Conservation (phyloP, 2,888 invertebrate species). For the Caradrina kadenii region DNA sequence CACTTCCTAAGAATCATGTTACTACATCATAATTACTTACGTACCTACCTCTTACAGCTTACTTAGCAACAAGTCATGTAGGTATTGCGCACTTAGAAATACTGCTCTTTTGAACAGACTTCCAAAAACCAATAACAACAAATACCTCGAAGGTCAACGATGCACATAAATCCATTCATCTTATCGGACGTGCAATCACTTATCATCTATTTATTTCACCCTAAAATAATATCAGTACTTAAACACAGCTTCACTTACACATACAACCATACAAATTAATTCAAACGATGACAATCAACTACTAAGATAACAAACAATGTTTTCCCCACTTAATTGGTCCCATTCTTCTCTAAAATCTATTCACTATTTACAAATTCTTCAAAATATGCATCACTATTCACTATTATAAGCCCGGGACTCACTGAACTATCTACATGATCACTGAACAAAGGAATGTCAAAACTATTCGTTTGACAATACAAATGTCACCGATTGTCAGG, state of each 20-base stretch:
- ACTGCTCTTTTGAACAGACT: not conserved
- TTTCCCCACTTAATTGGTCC: slow-evolving; percentile 42
- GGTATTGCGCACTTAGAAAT: not conserved
- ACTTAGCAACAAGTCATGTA: not conserved
- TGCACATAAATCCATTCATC: not conserved
- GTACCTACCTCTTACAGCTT: not conserved
- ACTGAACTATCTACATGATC: slow-evolving; percentile 46
- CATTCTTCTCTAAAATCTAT: slow-evolving; percentile 46
- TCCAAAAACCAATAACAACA: not conserved
- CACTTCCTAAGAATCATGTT: slow-evolving; percentile 18
- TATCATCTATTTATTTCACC: not conserved
- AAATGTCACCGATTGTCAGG: slow-evolving; percentile 60
- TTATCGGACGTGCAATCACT: not conserved
- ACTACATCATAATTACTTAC: slow-evolving; percentile 11
- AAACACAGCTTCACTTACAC: slow-evolving; percentile 20
- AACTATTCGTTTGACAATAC: slow-evolving; percentile 64
- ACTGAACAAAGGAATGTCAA: slow-evolving; percentile 63
- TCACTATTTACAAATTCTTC: slow-evolving; percentile 42
- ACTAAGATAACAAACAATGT: slow-evolving; percentile 40
- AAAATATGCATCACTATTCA: slow-evolving; percentile 40
- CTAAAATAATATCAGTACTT: not conserved
- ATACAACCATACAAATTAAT: slow-evolving; percentile 24
- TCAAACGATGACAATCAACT: slow-evolving; percentile 32
- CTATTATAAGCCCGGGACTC: slow-evolving; percentile 16
- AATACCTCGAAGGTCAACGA: not conserved